Conservation (phyloP, 2,113 vertebrate genomes). For the Entelurus aequoreus region DNA sequence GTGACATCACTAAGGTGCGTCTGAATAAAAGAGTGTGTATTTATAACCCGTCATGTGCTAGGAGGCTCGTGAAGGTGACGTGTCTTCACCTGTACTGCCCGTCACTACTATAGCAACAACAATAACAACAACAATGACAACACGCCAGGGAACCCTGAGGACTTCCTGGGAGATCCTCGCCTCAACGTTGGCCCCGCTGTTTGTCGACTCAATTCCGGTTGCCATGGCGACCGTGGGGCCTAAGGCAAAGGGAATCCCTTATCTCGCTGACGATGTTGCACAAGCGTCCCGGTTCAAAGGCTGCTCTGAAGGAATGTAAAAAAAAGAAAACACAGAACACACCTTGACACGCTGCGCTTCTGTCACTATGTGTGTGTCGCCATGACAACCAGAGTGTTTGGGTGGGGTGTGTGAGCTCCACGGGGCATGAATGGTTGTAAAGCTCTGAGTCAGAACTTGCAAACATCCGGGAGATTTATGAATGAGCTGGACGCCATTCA, state of each 20-base stretch:
- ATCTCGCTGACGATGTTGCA: conserved; percentile 58
- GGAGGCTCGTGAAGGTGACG: conserved; percentile 21
- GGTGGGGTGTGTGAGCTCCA: conserved; percentile 48
- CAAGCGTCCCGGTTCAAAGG: conserved; percentile 58
- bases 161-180: conserved; percentile 62
- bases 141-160: conserved; percentile 56
- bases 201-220: conserved; percentile 74
- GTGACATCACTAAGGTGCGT: conserved; percentile 41
- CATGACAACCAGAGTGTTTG: conserved; percentile 62
- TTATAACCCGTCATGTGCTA: conserved; percentile 22
- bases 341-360: conserved; percentile 41
- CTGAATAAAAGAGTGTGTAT: background rate
- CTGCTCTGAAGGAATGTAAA: conserved; percentile 28
- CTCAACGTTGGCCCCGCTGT: conserved; percentile 60
- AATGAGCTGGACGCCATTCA: conserved; percentile 48
- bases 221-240: conserved; percentile 55
- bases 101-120: conserved; percentile 67
- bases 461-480: conserved; percentile 46
- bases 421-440: conserved; percentile 48
- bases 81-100: conserved; percentile 44
- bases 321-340: conserved; percentile 24
- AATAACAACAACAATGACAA: conserved; percentile 52
- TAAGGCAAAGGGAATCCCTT: conserved; percentile 66
- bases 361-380: conserved; percentile 50
- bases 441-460: conserved; percentile 48